phyloP scores from a whole-genome alignment of 2,113 vertebrate species.

The Regulus satrapa region DNA sequence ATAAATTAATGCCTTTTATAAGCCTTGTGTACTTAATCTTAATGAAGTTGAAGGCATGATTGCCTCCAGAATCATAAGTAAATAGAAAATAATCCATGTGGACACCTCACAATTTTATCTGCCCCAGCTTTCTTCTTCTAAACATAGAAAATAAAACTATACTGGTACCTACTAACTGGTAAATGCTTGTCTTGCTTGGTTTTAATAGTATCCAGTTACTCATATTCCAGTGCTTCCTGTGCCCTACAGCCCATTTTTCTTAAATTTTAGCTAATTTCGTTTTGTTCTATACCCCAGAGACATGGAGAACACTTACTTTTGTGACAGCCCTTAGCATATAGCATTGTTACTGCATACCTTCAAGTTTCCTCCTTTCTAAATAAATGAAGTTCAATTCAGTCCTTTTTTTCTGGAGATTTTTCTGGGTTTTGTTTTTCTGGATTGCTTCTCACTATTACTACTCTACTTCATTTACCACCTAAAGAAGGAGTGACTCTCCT shows the following conservation, averaged over 20 bases:
- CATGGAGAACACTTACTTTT: neutral
- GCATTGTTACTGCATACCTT: neutral
- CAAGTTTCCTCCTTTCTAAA: neutral
- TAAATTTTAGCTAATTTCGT: neutral
- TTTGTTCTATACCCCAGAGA: neutral
- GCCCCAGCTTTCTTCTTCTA: neutral
- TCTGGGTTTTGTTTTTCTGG: neutral
- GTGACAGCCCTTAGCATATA: neutral
- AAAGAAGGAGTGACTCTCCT: neutral
- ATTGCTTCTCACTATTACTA: neutral
- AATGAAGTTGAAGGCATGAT: neutral
- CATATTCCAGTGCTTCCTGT: neutral
- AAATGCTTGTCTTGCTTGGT: neutral
- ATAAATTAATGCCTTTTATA: neutral
- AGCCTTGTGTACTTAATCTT: neutral
- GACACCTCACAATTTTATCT: neutral
- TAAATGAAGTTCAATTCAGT: neutral
- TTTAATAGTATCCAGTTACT: neutral
- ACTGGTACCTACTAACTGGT: no score
- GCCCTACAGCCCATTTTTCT: neutral
- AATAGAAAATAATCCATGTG: neutral
- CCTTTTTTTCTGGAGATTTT: neutral
- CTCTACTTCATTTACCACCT: neutral
- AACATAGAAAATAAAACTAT: neutral
- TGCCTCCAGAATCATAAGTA: neutral